Percentiles rank a stretch among this genome's conserved stretches.
phyloP scores from a whole-genome alignment of 2,888 invertebrate species.

The Ormyrus nitidulus region DNA sequence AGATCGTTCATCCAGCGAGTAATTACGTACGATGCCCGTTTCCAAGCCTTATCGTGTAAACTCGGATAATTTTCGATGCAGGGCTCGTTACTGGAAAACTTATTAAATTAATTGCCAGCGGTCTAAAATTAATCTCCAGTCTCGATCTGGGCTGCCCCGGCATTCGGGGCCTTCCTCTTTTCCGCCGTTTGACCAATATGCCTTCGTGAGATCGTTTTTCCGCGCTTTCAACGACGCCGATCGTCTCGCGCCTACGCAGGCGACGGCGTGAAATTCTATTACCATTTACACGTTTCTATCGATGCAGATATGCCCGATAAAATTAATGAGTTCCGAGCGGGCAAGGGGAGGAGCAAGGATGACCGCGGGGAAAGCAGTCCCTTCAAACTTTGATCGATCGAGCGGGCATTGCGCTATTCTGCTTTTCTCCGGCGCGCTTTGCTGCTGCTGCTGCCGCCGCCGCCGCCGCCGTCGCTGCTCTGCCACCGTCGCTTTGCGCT shows the following conservation, averaged over 20 bases:
- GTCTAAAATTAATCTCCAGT: slow-evolving; percentile 31
- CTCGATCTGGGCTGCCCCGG: background rate
- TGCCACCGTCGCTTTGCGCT: background rate
- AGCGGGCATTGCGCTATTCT: slow-evolving; percentile 13
- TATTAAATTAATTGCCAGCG: no score
- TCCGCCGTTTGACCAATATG: slow-evolving; percentile 6
- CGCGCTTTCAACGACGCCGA: slow-evolving; percentile 1
- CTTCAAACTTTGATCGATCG: slow-evolving; percentile 58
- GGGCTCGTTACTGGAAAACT: no score
- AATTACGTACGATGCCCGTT: no score
- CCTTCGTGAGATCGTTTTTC: slow-evolving; percentile 25
- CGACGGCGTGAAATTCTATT: slow-evolving; percentile 50
- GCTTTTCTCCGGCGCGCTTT: background rate
- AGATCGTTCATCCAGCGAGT: no score
- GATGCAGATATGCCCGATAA: slow-evolving; percentile 53
- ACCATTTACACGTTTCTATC: slow-evolving; percentile 50
- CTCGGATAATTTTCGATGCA: no score
- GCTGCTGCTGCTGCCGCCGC: background rate
- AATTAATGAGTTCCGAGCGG: slow-evolving; percentile 61
- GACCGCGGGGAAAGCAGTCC: slow-evolving; percentile 32
- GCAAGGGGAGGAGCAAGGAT: background rate
- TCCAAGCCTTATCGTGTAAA: no score
- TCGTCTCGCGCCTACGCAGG: background rate
- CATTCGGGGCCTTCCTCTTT: background rate
- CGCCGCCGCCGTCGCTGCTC: background rate